These are phyloP conservation scores for Tetragnatha versicolor DNA, from an alignment of 1,140 invertebrate species.

Conservation along the genomic window DNA sequence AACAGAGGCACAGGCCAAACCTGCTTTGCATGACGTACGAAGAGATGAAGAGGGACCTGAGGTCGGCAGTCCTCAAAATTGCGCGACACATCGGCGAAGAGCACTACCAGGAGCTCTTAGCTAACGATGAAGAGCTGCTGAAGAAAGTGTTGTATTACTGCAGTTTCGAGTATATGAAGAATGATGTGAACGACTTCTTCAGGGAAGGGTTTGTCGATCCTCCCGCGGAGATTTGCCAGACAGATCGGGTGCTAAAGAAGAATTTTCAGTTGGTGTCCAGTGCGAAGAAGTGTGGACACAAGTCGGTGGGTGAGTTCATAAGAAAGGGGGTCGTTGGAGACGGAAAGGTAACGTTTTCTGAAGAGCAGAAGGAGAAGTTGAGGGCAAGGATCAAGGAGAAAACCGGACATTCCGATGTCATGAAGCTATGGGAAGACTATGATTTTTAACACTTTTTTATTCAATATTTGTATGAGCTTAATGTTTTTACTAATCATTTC, in stretches of 20 bases:
- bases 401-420: neutral
- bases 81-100: neutral
- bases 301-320: constrained; percentile 58
- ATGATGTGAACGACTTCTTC: too few relatives aligned
- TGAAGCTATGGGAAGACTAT: neutral
- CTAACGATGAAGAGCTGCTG: too few relatives aligned
- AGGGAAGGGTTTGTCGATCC: too few relatives aligned
- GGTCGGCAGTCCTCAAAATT: neutral
- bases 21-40: constrained; percentile 82
- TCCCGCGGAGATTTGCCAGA: too few relatives aligned
- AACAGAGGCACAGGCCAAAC: constrained; percentile 70
- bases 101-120: too few relatives aligned
- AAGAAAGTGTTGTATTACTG: too few relatives aligned
- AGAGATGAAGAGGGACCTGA: constrained; percentile 71
- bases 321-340: constrained; percentile 64
- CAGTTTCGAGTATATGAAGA: too few relatives aligned
- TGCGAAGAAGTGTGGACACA: constrained; percentile 62
- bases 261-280: too few relatives aligned
- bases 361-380: constrained; percentile 62
- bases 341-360: constrained; percentile 64
- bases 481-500: too few relatives aligned
- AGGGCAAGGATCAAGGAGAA: constrained; percentile 58
- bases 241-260: too few relatives aligned
- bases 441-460: too few relatives aligned
- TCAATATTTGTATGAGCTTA: too few relatives aligned